A percentile compares a stretch with the other conserved stretches of the same genome.
Evolutionary conservation across 2,888 invertebrate species (phyloP).

Genomic region (Microctonus aethiopoides): DNA sequence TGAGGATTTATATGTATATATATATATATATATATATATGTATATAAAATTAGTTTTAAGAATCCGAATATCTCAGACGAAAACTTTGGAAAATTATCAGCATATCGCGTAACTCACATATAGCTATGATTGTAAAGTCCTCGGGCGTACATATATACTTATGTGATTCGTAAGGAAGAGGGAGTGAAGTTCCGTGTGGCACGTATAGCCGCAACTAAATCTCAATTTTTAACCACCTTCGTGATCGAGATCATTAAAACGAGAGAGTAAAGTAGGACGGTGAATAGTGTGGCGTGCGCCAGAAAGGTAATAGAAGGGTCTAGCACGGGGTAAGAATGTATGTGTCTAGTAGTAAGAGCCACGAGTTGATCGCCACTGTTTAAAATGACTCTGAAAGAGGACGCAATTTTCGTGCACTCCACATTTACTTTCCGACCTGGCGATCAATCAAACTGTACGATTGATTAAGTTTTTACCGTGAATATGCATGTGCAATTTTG

Average conservation of each 20-base stretch:
- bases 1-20: neutral
- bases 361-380: slow-evolving; percentile 33
- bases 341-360: slow-evolving; percentile 18
- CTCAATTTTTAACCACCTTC: slow-evolving; percentile 56
- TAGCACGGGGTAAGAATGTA: slow-evolving; percentile 26
- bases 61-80: neutral
- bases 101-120: neutral
- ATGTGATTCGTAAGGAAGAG: neutral
- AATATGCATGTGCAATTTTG: slow-evolving; percentile 1
- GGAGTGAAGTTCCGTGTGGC: slow-evolving; percentile 34
- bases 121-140: neutral
- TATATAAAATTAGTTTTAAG: neutral
- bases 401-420: slow-evolving; percentile 20
- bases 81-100: slow-evolving; percentile 9
- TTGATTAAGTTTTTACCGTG: slow-evolving; percentile 33
- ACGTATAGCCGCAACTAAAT: slow-evolving; percentile 37
- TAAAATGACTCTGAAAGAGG: slow-evolving; percentile 11
- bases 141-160: slow-evolving; percentile 6
- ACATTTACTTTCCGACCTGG: slow-evolving; percentile 19
- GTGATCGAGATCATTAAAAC: slow-evolving; percentile 58
- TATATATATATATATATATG: neutral
- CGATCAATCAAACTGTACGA: slow-evolving; percentile 29
- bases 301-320: slow-evolving; percentile 31
- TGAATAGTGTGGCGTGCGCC: neutral
- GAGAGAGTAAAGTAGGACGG: slow-evolving; percentile 15